Base-by-base conservation (phyloP, 2,888 invertebrate species). In the Luperina nickerlii region DNA sequence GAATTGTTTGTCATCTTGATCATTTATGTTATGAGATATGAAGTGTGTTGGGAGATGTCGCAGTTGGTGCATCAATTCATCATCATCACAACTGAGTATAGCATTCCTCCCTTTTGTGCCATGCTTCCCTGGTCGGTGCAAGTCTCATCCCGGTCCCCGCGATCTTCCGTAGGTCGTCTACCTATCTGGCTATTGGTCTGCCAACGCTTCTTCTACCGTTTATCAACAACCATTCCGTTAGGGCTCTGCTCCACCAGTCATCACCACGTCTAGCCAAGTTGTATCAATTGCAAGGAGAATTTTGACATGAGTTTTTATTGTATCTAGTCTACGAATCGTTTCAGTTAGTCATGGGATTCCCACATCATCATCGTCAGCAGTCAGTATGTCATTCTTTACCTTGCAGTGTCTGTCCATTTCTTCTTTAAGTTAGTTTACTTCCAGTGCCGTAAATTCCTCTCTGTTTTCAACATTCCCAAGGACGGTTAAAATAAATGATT, bases 1-100 rank as follows among this genome's bases (percentile, higher is more conserved):
- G 45, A 57, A 84, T 74, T 45, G 42, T 38, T 84, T 79, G 74
- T 70, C 18, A 71, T 32, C 54, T n/a, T 45, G 15, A 0, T 63
- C 24, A 71, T 79, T 79, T 84, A 65, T 60, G 51, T 24, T 69
- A 48, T 51, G 18, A 7, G 38, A 54, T 54, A 45, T 74, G 8
- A 42, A 32, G 20, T 62, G 27, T 48, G 20, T 24, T 7, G 8
- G 27, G n/a, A 70, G 45, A 66, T 62, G 27, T 38, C 15, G 24
- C 20, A 67, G 24, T 45, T 68, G 18, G 1, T 71, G 70, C 84
- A 20, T 70, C 20, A 15, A 24, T 24, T 65, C 9, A 20, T 38
- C 9, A 20, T 63, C 20, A 63, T 20, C 20, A 63, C 18, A 18
- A 1, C 38, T 65, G 38, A 38, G 11, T 38, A 11, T 20, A 9